Percentiles rank a stretch among this genome's conserved stretches.
phyloP scores from a whole-genome alignment of 1,140 invertebrate species.

The Paralvinella palmiformis region DNA sequence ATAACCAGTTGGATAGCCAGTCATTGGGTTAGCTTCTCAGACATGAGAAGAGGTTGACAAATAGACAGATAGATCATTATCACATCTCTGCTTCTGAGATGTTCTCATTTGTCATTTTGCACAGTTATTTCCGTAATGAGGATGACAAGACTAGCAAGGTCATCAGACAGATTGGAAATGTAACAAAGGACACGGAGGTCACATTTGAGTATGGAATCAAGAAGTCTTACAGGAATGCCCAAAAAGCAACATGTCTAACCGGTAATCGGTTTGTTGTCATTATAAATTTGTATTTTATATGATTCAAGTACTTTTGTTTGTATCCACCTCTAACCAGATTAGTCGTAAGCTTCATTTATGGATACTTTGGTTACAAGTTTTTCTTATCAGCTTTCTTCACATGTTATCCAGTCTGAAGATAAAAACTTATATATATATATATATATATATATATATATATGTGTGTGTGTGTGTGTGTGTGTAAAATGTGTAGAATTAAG shows the following conservation, averaged over 20 bases:
- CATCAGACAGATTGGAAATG: conserved; percentile 38
- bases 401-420: not conserved
- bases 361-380: not conserved
- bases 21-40: too few relatives aligned
- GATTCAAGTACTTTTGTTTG: not conserved
- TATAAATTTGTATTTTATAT: not conserved
- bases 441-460: not conserved
- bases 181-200: conserved; percentile 35
- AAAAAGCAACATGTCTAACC: not conserved
- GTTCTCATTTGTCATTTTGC: not conserved
- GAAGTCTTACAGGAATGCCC: too few relatives aligned
- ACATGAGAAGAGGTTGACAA: too few relatives aligned
- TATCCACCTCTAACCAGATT: not conserved
- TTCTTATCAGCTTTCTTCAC: not conserved
- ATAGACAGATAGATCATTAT: too few relatives aligned
- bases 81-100: too few relatives aligned
- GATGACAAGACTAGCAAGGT: conserved; percentile 29
- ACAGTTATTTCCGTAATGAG: conserved; percentile 27
- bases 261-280: not conserved
- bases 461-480: not conserved
- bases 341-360: not conserved
- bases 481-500: not conserved
- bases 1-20: not conserved
- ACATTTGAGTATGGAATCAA: conserved; percentile 42
- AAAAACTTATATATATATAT: not conserved